phyloP scores from a whole-genome alignment of 2,113 vertebrate species.

The Clinocottus analis region DNA sequence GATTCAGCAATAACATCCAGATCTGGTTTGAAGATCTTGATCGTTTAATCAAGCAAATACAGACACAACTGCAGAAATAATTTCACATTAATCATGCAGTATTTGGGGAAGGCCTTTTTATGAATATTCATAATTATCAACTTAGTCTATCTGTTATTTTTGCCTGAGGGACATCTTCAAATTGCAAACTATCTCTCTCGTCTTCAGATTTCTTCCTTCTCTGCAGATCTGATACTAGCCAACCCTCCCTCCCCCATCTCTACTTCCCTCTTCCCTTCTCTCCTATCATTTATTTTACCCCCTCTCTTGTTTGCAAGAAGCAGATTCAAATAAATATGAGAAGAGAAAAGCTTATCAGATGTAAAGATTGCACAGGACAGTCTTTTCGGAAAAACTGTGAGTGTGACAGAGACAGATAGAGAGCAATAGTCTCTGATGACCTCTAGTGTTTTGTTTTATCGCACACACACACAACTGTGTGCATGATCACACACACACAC shows the following conservation, averaged over 20 bases:
- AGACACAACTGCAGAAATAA: constrained; percentile 50
- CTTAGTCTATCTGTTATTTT: constrained; percentile 91
- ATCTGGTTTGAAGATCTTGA: constrained; percentile 32
- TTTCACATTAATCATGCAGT: constrained; percentile 75
- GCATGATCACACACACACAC: constrained; percentile 6
- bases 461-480: no score
- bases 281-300: constrained; percentile 48
- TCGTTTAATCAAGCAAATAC: constrained; percentile 58
- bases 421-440: constrained; percentile 67
- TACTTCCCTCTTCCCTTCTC: constrained; percentile 11
- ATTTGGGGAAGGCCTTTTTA: constrained; percentile 78
- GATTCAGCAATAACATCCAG: constrained; percentile 42
- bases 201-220: constrained; percentile 42
- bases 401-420: constrained; percentile 31
- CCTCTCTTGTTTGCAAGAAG: constrained; percentile 70
- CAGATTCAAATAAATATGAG: constrained; percentile 82
- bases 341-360: constrained; percentile 82
- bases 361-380: constrained; percentile 78
- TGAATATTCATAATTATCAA: constrained; percentile 88
- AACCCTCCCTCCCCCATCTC: constrained; percentile 57
- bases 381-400: constrained; percentile 66
- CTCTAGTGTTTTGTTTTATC: constrained; percentile 66
- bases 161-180: constrained; percentile 87
- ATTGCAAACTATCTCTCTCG: constrained; percentile 43
- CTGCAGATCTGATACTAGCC: constrained; percentile 51